Base-by-base conservation (phyloP, 23 tunicate genomes). In the Halocynthia aurantium region DNA sequence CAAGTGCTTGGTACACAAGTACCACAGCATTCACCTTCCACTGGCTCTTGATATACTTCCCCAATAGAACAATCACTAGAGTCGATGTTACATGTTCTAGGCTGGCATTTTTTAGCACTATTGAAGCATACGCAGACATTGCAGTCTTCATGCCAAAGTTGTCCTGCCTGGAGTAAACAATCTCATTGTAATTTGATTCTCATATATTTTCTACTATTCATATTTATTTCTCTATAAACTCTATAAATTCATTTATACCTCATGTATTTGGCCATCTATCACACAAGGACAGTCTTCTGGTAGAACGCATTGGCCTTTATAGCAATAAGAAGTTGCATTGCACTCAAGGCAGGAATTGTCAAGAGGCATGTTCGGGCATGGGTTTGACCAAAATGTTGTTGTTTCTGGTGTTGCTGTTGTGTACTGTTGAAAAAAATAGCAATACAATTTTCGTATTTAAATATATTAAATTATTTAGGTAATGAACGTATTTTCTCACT, bases 281-380 rank as follows among this genome's bases (percentile, higher is more conserved):
- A 73, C 64, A 52, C 77, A 73, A 8, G 77, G 77, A 50, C 77
- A 73, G 13, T 51, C 51, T n/a, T 73, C 61, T 7, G 20, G 50
- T 21, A 52, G 18, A 17, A 73, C 7, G 40, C 77, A 73, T 13
- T 73, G 61, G 0, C 61, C 77, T 9, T 73, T 73, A 44, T 73
- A 52, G 61, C 77, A 73, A 52, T 51, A 50, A 53, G 54, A 7
- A 73, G 54, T 21, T 7, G 9, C 61, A 6, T 13, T 52, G n/a
- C 77, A 73, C 22, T 19, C 21, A 7, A 15, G 7, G n/a, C 77
- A 73, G 7, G 61, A 49, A n/a, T n/a, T 54, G 21, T 52, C 55
- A 15, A 6, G 50, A 10, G 62, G 13, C 9, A 62, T 31, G 61
- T 73, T 73, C 8, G 77, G 77, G 17, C 77, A 73, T 13, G 77